phyloP scores from a whole-genome alignment of 2,888 invertebrate genomes.

The Callosobruchus maculatus region DNA sequence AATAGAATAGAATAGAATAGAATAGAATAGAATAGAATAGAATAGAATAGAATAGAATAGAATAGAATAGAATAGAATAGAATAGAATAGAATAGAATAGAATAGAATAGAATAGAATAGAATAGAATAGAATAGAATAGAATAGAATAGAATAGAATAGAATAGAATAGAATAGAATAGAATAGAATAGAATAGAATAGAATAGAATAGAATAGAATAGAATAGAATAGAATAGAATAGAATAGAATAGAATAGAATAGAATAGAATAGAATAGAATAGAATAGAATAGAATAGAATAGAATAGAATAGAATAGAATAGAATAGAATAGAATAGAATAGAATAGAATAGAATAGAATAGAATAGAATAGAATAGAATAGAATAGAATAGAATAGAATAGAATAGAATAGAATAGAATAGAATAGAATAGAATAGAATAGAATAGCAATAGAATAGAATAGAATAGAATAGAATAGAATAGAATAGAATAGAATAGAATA shows the following conservation, averaged over 20 bases:
- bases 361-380: too few relatives aligned
- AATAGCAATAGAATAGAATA: too few relatives aligned
- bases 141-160: slow-evolving; percentile 4
- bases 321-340: too few relatives aligned
- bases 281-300: slow-evolving; percentile 3
- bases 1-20: slow-evolving; percentile 2
- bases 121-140: slow-evolving; percentile 3
- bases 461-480: too few relatives aligned
- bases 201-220: slow-evolving; percentile 4
- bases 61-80: slow-evolving; percentile 3
- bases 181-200: slow-evolving; percentile 4
- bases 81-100: not conserved
- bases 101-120: slow-evolving; percentile 2
- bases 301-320: slow-evolving; percentile 5
- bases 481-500: too few relatives aligned
- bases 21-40: slow-evolving; percentile 1
- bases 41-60: slow-evolving; percentile 1
- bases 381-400: too few relatives aligned
- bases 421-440: too few relatives aligned
- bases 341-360: too few relatives aligned
- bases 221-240: slow-evolving; percentile 4
- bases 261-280: slow-evolving; percentile 4
- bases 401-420: too few relatives aligned
- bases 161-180: slow-evolving; percentile 4
- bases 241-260: slow-evolving; percentile 2